Evolutionary conservation across 2,888 invertebrate genomes (phyloP), one percentile per base, ranked within the genome.

Genomic region (Dascillus cervinus): DNA sequence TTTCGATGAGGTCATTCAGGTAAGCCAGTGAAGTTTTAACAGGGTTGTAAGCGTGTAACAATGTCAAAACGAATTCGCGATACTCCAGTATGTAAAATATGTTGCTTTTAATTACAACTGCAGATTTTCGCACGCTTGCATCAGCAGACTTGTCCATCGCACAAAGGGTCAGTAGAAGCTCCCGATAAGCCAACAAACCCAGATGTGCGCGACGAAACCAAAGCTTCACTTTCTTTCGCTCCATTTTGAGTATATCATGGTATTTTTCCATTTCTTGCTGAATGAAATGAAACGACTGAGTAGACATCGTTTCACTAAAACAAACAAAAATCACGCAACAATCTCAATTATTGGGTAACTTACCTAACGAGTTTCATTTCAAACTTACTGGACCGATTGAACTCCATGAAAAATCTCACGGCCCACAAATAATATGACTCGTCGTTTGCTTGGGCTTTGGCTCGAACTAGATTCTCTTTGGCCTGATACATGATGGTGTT

Each of bases 391-490:
- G 80, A 73, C 45, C 96, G 78, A 71, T 94, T 95, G 66, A 96
- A 96, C 65, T 92, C 90, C 91, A 96, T 94, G 65, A 96, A 96
- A 69, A 95, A 96, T 55, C 84, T 80, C 48, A 95, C 72, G 4
- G 89, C 82, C 92, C 94, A 95, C 41, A 96, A 69, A 63, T 94
- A 92, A 64, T 92, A 94, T 0, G 88, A 86, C 60, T 94, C 90
- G 65, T 96, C 96, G 60, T 90, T 79, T 30, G 78, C 77, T 56
- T 84, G 83, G 1, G 79, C 77, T 46, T 79, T 71, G 3, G 73
- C 73, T 37, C 77, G 68, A 13, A 78, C 77, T 41, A 84, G 66
- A 26, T 77, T 76, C 54, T 86, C 84, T 64, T 87, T 85, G 6
- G 90, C 86, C 60, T 84, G 77, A 53, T 78, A 77, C 87, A 97